These are phyloP conservation scores for Lamprotornis superbus DNA, from an alignment of 2,113 vertebrate species.

Conservation along the genomic window DNA sequence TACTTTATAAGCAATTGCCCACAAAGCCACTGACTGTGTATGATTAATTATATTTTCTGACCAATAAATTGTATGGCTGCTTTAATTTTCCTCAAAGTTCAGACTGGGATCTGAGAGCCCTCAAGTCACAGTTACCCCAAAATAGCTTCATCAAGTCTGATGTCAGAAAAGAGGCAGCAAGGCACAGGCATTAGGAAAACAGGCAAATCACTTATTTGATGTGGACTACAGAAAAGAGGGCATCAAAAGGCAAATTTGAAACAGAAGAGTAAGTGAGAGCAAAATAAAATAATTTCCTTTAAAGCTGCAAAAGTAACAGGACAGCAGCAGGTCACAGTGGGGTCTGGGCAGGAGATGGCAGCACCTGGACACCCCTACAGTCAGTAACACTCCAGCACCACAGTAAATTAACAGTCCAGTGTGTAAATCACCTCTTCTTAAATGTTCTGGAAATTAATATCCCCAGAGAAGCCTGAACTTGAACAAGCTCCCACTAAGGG, in stretches of 20 bases:
- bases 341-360: conserved; percentile 20
- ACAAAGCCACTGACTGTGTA: background rate
- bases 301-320: background rate
- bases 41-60: background rate
- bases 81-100: background rate
- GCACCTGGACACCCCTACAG: background rate
- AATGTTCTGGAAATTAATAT: background rate
- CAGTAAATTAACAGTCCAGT: background rate
- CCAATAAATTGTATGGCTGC: background rate
- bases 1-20: background rate
- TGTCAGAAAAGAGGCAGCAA: background rate
- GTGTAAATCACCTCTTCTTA: background rate
- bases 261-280: background rate
- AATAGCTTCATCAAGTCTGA: background rate
- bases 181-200: background rate
- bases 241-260: background rate
- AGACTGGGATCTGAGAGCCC: background rate
- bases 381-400: fast-evolving
- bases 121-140: background rate
- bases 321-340: background rate
- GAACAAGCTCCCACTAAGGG: background rate
- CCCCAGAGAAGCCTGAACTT: background rate
- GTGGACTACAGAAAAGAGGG: background rate
- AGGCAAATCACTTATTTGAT: background rate
- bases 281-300: background rate